Conservation (phyloP, 2,888 invertebrate genomes). For the Desoria tigrina region DNA sequence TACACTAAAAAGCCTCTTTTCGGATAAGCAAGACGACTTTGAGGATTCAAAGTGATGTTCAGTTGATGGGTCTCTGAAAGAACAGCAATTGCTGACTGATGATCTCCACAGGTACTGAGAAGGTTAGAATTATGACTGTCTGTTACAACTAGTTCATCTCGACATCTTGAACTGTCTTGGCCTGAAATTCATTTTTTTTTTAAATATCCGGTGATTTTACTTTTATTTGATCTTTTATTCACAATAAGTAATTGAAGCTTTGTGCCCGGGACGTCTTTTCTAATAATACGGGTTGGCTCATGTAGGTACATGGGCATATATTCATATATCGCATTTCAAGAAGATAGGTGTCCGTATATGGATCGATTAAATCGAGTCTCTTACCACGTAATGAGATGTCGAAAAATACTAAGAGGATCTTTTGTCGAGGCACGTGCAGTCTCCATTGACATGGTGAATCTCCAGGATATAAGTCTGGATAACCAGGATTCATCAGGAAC, state of each 20-base stretch:
- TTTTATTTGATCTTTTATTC: neutral
- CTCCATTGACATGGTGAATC: constrained; percentile 51
- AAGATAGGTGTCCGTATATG: too few species aligned
- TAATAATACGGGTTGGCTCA: too few species aligned
- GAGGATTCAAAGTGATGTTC: constrained; percentile 49
- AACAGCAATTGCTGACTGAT: constrained; percentile 49
- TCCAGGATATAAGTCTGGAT: constrained; percentile 51
- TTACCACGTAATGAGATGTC: constrained; percentile 44
- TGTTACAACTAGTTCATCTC: constrained; percentile 49
- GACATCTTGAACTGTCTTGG: constrained; percentile 46
- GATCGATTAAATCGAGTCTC: neutral
- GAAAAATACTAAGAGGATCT: constrained; percentile 49
- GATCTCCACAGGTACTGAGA: constrained; percentile 53
- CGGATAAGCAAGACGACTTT: constrained; percentile 50
- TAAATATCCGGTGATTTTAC: neutral
- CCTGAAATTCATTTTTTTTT: constrained; percentile 37
- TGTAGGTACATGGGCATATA: too few species aligned
- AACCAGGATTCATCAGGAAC: constrained; percentile 51
- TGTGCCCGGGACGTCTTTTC: too few species aligned
- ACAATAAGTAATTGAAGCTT: too few species aligned
- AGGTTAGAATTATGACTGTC: constrained; percentile 44
- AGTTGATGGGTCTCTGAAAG: constrained; percentile 47
- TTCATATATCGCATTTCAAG: too few species aligned
- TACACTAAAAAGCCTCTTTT: constrained; percentile 53
- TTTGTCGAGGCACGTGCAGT: constrained; percentile 50